Base-by-base conservation (phyloP, 2,797 vertebrate species). In the Oceanodroma leucorhoa region DNA sequence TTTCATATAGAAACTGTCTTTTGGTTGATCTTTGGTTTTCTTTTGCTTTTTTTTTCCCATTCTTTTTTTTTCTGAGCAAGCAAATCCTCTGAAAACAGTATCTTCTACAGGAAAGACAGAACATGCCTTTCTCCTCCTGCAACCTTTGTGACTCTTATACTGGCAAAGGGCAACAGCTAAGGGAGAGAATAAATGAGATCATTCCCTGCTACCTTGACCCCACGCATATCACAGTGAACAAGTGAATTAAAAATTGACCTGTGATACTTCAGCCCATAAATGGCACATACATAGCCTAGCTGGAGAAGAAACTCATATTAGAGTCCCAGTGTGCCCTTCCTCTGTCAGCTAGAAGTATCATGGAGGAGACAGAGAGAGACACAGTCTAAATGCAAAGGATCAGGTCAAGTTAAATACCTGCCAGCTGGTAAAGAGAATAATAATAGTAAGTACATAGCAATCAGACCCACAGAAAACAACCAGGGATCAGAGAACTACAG, bases 171-270 rank as follows among this genome's bases (percentile, higher is more conserved):
- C 50, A 85, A 81, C 29, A 94, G 78, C 46, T 73, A 64, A 79
- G 36, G 60, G 61, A 94, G 22, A 93, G 48, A 90, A 84, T 67
- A 91, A 90, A 75, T 18, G 3, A 94, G 54, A 88, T 84, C 34
- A 72, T 41, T 80, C 70, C 30, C 51, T 93, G 51, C 40, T 66
- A 65, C 46, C 38, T 36, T 30, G 55, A 89, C n/a, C 50, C 21
- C 12, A 51, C 0, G 13, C n/a, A 65, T 48, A 86, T 83, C 51
- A 62, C 30, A 72, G 54, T 5, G 50, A 90, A 78, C 50, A 86
- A 85, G 36, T 66, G 88, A 93, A 80, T 67, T 75, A 75, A 86
- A 89, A 93, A 54, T 58, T 90, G 79, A 78, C 69, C 72, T 85
- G 1, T 10, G 40, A 45, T 41, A 70, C 43, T 77, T 90, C 76